Conservation (phyloP, 2,113 vertebrate genomes). For the Thamnophis sirtalis region DNA sequence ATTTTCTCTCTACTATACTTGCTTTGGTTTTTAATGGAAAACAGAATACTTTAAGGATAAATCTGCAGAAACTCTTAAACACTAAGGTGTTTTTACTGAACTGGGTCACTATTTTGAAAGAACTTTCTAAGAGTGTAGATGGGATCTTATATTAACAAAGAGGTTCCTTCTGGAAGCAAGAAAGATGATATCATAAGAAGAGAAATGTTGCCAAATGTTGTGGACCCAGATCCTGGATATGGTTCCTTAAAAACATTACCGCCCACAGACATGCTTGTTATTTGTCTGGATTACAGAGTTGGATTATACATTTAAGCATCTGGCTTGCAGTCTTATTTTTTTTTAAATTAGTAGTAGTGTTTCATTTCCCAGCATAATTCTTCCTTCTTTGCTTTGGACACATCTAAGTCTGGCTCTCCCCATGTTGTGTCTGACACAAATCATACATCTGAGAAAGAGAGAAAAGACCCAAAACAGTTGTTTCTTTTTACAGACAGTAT, state of each 20-base stretch:
- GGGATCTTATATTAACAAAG: background rate
- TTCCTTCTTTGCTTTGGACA: conserved; percentile 42
- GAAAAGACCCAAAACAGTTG: background rate
- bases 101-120: background rate
- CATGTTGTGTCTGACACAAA: conserved; percentile 26
- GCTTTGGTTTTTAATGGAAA: background rate
- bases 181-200: background rate
- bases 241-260: background rate
- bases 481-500: background rate
- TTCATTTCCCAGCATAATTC: conserved; percentile 62
- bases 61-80: background rate
- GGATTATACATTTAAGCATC: conserved; percentile 40
- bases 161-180: background rate
- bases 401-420: conserved; percentile 37
- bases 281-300: conserved; percentile 38
- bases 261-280: background rate
- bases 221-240: background rate
- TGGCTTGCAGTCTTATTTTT: conserved; percentile 46
- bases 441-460: conserved; percentile 27
- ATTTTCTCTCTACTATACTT: background rate
- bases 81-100: background rate
- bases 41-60: background rate
- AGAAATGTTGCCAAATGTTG: background rate
- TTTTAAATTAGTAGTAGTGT: conserved; percentile 43
- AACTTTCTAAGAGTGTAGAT: background rate